These are phyloP conservation scores for Cardiocondyla obscurior DNA, from an alignment of 1,140 invertebrate species.

Conservation along the genomic window DNA sequence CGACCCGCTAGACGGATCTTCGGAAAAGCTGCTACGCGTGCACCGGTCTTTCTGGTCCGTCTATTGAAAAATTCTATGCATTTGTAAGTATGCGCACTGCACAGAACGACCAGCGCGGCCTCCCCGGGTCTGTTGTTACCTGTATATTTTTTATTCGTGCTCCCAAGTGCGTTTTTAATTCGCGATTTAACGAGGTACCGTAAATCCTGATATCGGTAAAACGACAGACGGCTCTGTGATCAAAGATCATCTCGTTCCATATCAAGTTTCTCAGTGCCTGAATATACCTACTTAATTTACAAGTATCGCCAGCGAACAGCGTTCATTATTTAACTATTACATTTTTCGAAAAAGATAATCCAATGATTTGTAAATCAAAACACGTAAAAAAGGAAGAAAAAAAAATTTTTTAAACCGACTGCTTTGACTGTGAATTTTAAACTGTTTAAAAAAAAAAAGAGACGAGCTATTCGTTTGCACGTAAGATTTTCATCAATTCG, in stretches of 20 bases:
- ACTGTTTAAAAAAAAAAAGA: neutral
- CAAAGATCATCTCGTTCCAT: neutral
- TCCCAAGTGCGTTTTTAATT: constrained; percentile 51
- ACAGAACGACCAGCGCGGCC: constrained; percentile 5
- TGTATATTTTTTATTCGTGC: constrained; percentile 1
- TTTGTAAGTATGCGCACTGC: constrained; percentile 53
- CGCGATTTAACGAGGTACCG: constrained; percentile 17
- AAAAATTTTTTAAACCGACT: neutral
- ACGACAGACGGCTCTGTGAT: neutral
- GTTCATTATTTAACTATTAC: neutral
- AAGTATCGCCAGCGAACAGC: too few relatives aligned
- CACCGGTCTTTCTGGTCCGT: constrained; percentile 18
- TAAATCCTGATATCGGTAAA: constrained; percentile 25
- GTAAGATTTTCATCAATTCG: constrained; percentile 18
- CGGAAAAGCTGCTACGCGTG: neutral
- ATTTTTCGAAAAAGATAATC: neutral
- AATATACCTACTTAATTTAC: too few relatives aligned
- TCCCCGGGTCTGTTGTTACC: constrained; percentile 28
- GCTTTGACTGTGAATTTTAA: neutral
- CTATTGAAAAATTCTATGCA: constrained; percentile 72
- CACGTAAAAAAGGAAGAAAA: neutral
- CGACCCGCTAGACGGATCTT: constrained; percentile 1
- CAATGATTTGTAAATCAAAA: neutral
- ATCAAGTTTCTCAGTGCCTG: constrained; percentile 42
- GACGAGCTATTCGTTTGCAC: neutral